Percentiles rank a stretch among this genome's conserved stretches.
These are phyloP conservation scores for Lepeophtheirus salmonis DNA, from an alignment of 1,140 invertebrate genomes.

Conservation along the genomic window DNA sequence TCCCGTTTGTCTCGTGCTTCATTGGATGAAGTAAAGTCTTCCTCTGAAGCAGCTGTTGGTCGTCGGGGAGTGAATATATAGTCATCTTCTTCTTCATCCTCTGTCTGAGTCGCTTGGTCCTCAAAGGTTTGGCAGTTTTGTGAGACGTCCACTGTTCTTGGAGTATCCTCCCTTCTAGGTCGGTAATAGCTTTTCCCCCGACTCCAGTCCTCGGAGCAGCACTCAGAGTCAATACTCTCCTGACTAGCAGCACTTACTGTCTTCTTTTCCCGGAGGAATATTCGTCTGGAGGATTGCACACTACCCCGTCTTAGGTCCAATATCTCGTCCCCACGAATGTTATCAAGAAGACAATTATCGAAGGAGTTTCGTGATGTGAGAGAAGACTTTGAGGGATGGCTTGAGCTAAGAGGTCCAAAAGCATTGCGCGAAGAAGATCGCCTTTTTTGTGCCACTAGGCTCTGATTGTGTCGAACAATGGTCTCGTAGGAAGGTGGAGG, in stretches of 20 bases:
- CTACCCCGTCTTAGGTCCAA: background rate
- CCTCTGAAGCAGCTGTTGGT: background rate
- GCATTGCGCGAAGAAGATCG: too few species aligned
- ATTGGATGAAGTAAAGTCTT: background rate
- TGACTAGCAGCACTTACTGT: background rate
- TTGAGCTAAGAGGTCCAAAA: too few species aligned
- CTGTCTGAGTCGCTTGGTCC: constrained; percentile 4
- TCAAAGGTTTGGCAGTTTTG: constrained; percentile 1
- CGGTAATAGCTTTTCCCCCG: background rate
- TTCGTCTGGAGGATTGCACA: too few species aligned
- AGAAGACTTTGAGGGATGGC: background rate
- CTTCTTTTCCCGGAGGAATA: background rate
- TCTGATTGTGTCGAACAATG: background rate
- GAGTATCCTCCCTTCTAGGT: background rate
- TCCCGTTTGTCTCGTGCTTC: background rate
- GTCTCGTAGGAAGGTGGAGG: background rate
- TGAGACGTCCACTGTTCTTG: background rate
- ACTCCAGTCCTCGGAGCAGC: background rate
- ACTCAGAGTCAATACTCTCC: background rate
- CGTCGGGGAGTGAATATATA: background rate
- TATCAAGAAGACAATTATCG: background rate
- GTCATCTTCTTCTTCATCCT: background rate
- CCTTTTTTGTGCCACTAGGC: background rate
- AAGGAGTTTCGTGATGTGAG: background rate
- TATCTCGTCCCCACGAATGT: background rate